Conservation (phyloP, 2,797 vertebrate species). For the Myotis daubentonii region DNA sequence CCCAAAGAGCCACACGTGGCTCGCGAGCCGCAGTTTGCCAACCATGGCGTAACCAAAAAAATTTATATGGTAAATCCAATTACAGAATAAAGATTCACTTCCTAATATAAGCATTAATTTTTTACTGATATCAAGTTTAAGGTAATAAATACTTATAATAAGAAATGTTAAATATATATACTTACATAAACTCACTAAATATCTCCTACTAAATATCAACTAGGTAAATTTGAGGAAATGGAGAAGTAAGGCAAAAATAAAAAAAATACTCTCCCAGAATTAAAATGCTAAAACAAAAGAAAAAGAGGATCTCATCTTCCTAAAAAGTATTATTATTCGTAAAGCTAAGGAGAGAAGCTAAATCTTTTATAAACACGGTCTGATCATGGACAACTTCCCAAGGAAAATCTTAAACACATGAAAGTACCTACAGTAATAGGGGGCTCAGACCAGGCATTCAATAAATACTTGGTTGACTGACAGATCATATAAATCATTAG, state of each 20-base stretch:
- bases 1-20: no score
- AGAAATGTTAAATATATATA: constrained; percentile 40
- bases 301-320: neutral
- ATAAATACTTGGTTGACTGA: constrained; percentile 8
- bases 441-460: constrained; percentile 21
- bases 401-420: constrained; percentile 1
- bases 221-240: constrained; percentile 26
- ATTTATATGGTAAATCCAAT: neutral
- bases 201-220: constrained; percentile 18
- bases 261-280: constrained; percentile 8
- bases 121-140: constrained; percentile 25
- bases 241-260: neutral
- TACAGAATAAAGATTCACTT: constrained; percentile 25
- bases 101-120: constrained; percentile 21
- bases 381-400: neutral
- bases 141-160: constrained; percentile 15
- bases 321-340: constrained; percentile 31
- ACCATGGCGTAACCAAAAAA: constrained; percentile 6
- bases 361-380: neutral
- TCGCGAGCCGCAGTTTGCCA: no score
- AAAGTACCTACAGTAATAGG: neutral
- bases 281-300: constrained; percentile 12
- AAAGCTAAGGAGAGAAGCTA: constrained; percentile 11
- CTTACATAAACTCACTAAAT: constrained; percentile 4
- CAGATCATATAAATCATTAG: neutral